Evolutionary conservation across 2,113 vertebrate genomes (phyloP).

Genomic region (Limanda limanda): DNA sequence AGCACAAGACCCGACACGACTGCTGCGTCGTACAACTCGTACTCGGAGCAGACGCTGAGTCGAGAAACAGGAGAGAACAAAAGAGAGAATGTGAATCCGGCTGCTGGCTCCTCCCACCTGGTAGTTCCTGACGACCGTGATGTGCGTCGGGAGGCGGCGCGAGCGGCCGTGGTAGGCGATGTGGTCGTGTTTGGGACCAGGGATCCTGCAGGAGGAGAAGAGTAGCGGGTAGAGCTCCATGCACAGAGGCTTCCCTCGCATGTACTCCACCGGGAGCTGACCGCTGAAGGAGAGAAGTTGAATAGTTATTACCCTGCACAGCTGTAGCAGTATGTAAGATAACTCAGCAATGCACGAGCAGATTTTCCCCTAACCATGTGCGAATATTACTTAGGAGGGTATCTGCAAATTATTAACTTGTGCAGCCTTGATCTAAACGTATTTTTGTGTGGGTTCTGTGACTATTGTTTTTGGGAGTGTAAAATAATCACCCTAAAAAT

Average conservation of each 20-base stretch:
- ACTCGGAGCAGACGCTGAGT: background rate
- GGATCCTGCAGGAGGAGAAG: constrained; percentile 88
- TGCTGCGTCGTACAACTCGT: background rate
- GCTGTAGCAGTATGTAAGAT: too few relatives aligned
- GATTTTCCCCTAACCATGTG: too few relatives aligned
- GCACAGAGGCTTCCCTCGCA: constrained; percentile 82
- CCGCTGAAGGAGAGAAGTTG: constrained; percentile 65
- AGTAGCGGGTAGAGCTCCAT: constrained; percentile 85
- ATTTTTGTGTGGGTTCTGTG: too few relatives aligned
- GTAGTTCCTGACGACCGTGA: constrained; percentile 88
- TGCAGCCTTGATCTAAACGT: too few relatives aligned
- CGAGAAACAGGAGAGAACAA: background rate
- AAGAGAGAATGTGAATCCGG: background rate
- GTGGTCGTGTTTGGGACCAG: constrained; percentile 85
- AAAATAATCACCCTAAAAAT: background rate
- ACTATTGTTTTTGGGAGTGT: background rate
- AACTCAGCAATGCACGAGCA: too few relatives aligned
- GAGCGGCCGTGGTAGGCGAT: constrained; percentile 78
- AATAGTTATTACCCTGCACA: too few relatives aligned
- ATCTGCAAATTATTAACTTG: too few relatives aligned
- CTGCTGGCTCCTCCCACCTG: constrained; percentile 75
- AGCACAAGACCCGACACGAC: constrained; percentile 20
- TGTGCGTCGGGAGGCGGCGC: constrained; percentile 79
- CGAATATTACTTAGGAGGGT: too few relatives aligned
- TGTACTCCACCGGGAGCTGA: constrained; percentile 77